Base-by-base conservation (phyloP, 2,113 vertebrate species). In the Hirundichthys speculiger region DNA sequence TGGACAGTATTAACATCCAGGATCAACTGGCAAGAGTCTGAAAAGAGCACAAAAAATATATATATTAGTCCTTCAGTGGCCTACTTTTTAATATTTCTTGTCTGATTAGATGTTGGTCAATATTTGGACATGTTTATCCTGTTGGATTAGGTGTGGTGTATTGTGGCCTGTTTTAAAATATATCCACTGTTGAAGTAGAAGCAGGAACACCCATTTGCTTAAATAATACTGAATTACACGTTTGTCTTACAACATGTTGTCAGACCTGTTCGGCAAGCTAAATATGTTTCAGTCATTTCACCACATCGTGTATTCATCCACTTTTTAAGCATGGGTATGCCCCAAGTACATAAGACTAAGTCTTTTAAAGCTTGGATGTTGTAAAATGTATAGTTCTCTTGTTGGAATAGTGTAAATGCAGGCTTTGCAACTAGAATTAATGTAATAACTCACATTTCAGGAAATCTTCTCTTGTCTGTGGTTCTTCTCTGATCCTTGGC, bases 1-100 rank as follows among this genome's bases (percentile, higher is more conserved):
- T 94, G 92, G 40, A 86, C 59, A n/a, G 57, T 92, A 75, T 90
- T 89, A 64, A 90, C 78, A 22, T 93, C 93, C 64, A 93, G 62
- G 61, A 76, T 77, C 64, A 90, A 54, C 65, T 87, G 86, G 59
- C 64, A 80, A 46, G 77, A 61, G 49, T 92, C 93, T 94, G 40
- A 43, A 82, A 14, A 61, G 15, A 13, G 11, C 11, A 62, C 11
- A 24, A 69, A 34, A 30, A 67, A 5, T 30, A 30, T 0, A 7
- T 39, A 30, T 12, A 62, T 25, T 7, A 0, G 5, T 24, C 12
- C 0, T 21, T 16, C 19, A 15, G 1, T 19, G 21, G 39, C 1
- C 18, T 45, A 8, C 21, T 51, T 19, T 27, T 49, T 0, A 9
- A 13, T 15, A 13, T 21, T 4, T 51, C 3, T 46, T 42, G 24